Evolutionary conservation across 2,797 vertebrate genomes (phyloP).

Genomic region (Emys orbicularis): DNA sequence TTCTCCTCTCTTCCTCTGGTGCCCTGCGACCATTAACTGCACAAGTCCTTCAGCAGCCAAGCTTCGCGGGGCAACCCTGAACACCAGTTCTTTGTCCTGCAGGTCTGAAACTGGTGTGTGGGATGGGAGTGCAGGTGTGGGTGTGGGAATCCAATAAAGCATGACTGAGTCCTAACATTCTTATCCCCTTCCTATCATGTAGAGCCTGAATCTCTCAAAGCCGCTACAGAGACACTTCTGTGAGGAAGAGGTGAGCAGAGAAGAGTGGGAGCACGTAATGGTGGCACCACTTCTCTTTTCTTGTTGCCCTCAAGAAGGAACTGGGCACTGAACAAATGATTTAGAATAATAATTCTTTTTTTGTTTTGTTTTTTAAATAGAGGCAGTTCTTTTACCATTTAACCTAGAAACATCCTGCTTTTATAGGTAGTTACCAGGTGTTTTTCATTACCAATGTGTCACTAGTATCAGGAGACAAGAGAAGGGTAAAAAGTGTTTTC

Average conservation of each 20-base stretch:
- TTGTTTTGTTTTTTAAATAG: background rate
- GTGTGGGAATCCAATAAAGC: background rate
- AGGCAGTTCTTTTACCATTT: constrained; percentile 26
- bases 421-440: background rate
- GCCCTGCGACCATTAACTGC: background rate
- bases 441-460: background rate
- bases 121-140: background rate
- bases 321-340: background rate
- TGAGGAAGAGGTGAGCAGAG: background rate
- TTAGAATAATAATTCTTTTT: background rate
- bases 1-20: background rate
- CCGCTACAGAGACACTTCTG: background rate
- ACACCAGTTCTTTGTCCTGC: background rate
- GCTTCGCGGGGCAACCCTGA: constrained; percentile 14
- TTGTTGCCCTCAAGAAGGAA: constrained; percentile 29
- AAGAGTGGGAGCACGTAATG: background rate
- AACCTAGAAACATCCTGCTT: background rate
- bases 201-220: background rate
- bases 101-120: background rate
- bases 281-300: constrained; percentile 19
- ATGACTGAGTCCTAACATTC: background rate
- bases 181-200: background rate
- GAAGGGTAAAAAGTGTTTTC: background rate
- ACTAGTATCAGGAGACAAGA: background rate
- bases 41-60: background rate